Evolutionary conservation across 2,888 invertebrate genomes (phyloP).

Genomic region (Cylloceria caligata): DNA sequence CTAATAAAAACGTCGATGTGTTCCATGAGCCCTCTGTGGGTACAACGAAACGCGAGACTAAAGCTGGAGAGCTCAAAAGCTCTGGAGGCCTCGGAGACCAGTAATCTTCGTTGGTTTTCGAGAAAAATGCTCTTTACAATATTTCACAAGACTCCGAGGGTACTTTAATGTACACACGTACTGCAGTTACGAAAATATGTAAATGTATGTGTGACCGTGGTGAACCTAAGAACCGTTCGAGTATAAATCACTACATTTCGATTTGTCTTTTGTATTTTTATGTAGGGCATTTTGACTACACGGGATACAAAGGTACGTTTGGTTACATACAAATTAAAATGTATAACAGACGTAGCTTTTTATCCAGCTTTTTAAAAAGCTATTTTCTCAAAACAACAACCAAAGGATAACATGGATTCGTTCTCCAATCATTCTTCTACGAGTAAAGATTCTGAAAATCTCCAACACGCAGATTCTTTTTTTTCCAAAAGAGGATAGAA

Average conservation of each 20-base stretch:
- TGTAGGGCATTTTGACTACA: neutral
- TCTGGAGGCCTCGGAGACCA: neutral
- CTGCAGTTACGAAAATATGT: constrained; percentile 3
- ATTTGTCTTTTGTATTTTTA: neutral
- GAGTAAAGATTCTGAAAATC: neutral
- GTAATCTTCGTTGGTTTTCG: neutral
- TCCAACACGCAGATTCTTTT: neutral
- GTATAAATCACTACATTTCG: neutral
- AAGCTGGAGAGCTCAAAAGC: constrained; percentile 10
- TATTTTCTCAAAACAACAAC: neutral
- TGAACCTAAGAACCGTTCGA: neutral
- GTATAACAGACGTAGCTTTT: neutral
- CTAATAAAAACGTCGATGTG: constrained; percentile 57
- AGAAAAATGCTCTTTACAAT: constrained; percentile 5
- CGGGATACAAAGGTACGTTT: neutral
- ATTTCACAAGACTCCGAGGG: constrained; percentile 23
- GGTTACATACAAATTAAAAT: neutral
- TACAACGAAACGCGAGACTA: constrained; percentile 39
- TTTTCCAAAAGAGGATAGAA: too few species aligned
- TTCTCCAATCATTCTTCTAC: neutral
- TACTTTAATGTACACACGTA: neutral
- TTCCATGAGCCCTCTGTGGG: constrained; percentile 10
- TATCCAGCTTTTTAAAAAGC: neutral
- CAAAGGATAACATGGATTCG: neutral
- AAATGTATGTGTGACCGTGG: neutral